Evolutionary conservation across 2,797 vertebrate species (phyloP).

Genomic region (Fringilla coelebs): DNA sequence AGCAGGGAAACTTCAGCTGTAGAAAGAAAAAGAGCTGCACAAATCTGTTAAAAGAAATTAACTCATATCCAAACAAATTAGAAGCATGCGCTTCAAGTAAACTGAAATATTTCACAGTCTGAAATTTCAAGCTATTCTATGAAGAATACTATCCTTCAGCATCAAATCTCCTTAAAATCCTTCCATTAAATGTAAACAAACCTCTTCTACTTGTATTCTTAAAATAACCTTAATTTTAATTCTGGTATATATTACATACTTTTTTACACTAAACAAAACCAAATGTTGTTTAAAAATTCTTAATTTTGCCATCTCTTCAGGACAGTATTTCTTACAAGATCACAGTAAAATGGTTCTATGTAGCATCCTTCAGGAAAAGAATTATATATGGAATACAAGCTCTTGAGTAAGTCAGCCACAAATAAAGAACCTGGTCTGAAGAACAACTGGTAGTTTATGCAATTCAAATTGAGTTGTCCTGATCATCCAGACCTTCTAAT

Average conservation of each 20-base stretch:
- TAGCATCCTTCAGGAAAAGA: background rate
- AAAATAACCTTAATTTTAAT: background rate
- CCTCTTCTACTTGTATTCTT: background rate
- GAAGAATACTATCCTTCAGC: background rate
- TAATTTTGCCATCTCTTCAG: background rate
- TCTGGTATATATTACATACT: background rate
- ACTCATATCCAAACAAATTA: background rate
- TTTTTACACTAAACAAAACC: background rate
- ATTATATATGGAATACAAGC: background rate
- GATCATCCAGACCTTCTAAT: background rate
- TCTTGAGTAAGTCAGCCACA: background rate
- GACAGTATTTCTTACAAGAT: background rate
- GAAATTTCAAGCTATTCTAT: background rate
- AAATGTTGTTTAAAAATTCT: background rate
- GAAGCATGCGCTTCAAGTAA: background rate
- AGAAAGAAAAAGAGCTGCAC: background rate
- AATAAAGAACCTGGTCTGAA: background rate
- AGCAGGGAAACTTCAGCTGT: background rate
- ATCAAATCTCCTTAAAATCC: background rate
- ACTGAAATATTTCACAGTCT: background rate
- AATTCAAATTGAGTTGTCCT: background rate
- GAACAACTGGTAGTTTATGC: background rate
- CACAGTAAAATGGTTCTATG: background rate
- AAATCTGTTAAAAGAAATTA: background rate
- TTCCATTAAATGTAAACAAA: background rate